Evolutionary conservation across 2,113 vertebrate species (phyloP).

Genomic region (Poecile atricapillus): DNA sequence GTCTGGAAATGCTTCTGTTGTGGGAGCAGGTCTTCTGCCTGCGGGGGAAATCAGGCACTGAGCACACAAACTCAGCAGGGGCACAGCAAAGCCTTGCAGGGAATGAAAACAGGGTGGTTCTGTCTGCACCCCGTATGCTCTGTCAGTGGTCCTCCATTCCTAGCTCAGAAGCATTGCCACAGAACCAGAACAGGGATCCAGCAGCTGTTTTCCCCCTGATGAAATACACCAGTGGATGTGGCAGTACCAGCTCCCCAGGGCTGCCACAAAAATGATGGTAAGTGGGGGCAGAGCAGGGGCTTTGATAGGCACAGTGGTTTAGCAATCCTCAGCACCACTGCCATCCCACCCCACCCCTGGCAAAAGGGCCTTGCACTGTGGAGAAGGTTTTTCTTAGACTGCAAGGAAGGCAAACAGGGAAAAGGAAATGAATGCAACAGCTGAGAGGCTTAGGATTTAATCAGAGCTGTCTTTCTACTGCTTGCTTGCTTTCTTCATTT

Average conservation of each 20-base stretch:
- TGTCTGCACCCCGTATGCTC: background rate
- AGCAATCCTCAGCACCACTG: background rate
- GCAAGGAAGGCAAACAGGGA: background rate
- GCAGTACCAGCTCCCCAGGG: background rate
- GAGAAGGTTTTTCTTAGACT: background rate
- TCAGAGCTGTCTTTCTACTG: background rate
- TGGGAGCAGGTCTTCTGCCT: background rate
- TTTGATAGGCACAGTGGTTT: fast-evolving
- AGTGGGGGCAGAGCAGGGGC: background rate
- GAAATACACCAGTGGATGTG: background rate
- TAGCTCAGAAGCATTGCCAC: background rate
- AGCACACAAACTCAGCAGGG: background rate
- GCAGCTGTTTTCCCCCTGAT: background rate
- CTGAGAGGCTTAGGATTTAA: background rate
- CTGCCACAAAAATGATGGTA: fast-evolving
- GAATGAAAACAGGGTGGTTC: fast-evolving
- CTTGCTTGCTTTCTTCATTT: background rate
- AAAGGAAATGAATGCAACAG: background rate
- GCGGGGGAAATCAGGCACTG: background rate
- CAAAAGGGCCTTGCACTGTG: background rate
- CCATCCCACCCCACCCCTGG: background rate
- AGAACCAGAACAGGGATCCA: background rate
- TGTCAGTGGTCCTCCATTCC: background rate
- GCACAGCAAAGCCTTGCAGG: background rate
- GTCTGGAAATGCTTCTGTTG: background rate